Base-by-base conservation (phyloP, 2,888 invertebrate genomes). In the Caenorhabditis zanzibari region DNA sequence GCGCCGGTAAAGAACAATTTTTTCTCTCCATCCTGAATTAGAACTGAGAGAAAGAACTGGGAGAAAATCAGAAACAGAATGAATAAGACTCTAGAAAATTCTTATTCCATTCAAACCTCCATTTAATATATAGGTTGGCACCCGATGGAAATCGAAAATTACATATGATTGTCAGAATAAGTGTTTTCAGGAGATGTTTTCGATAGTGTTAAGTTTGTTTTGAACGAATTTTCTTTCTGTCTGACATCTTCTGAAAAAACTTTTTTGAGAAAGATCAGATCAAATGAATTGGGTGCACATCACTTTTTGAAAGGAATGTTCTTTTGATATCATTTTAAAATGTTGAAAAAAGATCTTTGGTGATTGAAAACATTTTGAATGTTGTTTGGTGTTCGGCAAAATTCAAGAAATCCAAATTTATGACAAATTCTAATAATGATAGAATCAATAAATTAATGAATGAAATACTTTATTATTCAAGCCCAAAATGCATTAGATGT, bases 1-100 rank as follows among this genome's bases (percentile, higher is more conserved):
- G 71, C 3, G 71, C 71, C 12, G 71, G 71, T 2, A 71, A n/a
- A 6, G 56, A 58, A n/a, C 71, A 71, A 44, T 71, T 71, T 32
- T 49, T 24, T 2, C 3, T 32, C 7, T 66, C 66, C 66, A 66
- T 66, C 16, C 10, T 4, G 19, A 35, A 38, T 38, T 10, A 54
- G 54, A 54, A 38, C 10, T 19, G 24, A 52, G 22, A 52, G 22
- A n/a, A n/a, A n/a, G n/a, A n/a, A n/a, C n/a, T n/a, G n/a, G n/a
- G n/a, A 14, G 1, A 19, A 19, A 47, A 59, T 19, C 28, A 16
- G 32, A 59, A 35, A 19, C 32, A 32, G 14, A 24, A 24, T 54
- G 22, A 26, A 1, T 19, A 19, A n/a, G 9, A 19, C 35, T 59
- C 35, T 35, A 35, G 35, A 35, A 56, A 2, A 38, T 38, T 22